Conservation (phyloP, 1,140 invertebrate species). For the Platorchestia sp. region DNA sequence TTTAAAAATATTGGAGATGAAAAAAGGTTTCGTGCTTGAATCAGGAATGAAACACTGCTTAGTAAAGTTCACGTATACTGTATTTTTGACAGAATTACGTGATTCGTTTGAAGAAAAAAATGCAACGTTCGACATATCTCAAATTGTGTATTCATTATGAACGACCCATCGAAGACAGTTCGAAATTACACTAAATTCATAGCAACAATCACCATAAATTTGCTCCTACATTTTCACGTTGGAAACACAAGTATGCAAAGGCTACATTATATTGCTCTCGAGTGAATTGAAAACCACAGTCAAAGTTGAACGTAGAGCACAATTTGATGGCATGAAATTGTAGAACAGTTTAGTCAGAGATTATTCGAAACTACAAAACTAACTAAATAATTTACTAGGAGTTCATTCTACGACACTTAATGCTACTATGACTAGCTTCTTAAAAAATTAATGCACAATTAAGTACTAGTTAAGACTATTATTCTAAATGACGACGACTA, state of each 20-base stretch:
- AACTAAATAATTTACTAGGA: background rate
- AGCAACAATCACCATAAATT: too few relatives aligned
- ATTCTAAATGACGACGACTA: background rate
- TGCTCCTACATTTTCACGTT: too few relatives aligned
- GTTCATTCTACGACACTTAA: background rate
- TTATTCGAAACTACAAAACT: background rate
- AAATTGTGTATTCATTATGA: too few relatives aligned
- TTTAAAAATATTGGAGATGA: background rate
- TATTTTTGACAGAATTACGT: too few relatives aligned
- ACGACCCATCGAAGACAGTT: too few relatives aligned
- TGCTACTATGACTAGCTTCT: background rate
- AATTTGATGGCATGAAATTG: background rate
- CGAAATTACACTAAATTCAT: too few relatives aligned
- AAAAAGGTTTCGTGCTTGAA: background rate
- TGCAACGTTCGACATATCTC: too few relatives aligned
- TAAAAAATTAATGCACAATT: background rate
- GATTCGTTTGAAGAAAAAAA: too few relatives aligned
- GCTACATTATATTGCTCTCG: too few relatives aligned
- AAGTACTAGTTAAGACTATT: background rate
- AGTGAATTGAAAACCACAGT: background rate
- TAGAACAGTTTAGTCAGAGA: background rate
- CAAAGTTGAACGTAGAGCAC: background rate
- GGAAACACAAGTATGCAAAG: too few relatives aligned
- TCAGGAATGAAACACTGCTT: background rate
- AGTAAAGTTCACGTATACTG: too few relatives aligned